These are phyloP conservation scores for Pseudomyrmex gracilis DNA, from an alignment of 1,140 invertebrate genomes.

Conservation along the genomic window DNA sequence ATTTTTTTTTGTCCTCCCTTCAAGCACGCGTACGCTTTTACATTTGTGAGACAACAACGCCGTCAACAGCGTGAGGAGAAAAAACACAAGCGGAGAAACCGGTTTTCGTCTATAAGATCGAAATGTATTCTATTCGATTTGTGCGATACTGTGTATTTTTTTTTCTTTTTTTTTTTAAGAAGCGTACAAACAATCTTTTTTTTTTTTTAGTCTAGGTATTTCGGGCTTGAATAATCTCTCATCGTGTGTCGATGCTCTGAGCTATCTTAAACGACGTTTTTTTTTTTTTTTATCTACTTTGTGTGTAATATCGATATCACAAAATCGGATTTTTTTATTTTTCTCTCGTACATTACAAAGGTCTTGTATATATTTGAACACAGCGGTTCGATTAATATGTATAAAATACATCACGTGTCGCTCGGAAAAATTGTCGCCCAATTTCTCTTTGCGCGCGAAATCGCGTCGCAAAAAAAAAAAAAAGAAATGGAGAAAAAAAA, in stretches of 20 bases:
- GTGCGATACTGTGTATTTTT: not conserved
- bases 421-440: no score
- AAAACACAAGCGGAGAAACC: not conserved
- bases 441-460: no score
- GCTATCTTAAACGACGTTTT: not conserved
- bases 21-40: no score
- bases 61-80: not conserved
- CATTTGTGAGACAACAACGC: no score
- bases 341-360: no score
- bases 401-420: not conserved
- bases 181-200: not conserved
- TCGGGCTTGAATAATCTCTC: not conserved
- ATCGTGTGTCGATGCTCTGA: not conserved
- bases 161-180: not conserved
- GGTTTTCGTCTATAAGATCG: not conserved
- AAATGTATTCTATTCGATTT: not conserved
- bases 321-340: not conserved
- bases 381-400: constrained; percentile 9
- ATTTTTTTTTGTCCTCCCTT: no score
- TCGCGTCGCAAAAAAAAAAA: no score
- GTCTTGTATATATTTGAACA: constrained; percentile 6
- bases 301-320: not conserved
- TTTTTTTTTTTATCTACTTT: not conserved
- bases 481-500: no score
- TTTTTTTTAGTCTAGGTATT: not conserved